Conservation (phyloP, 2,113 vertebrate species). For the Gobius niger region DNA sequence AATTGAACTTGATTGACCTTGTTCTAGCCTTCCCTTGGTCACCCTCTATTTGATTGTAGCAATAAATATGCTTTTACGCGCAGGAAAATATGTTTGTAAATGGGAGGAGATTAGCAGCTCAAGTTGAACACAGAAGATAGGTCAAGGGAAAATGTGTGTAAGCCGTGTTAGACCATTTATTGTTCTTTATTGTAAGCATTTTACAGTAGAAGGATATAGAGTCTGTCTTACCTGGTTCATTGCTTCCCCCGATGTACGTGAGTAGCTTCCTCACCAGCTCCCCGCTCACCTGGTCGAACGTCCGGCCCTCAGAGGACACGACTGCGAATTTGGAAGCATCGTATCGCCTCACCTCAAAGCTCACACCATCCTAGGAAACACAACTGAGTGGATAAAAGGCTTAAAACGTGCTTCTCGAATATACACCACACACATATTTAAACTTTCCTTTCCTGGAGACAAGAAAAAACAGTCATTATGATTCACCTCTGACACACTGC, state of each 20-base stretch:
- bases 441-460: slow-evolving; percentile 12
- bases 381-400: neutral
- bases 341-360: slow-evolving; percentile 84
- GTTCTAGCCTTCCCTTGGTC: neutral
- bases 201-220: neutral
- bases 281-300: slow-evolving; percentile 84
- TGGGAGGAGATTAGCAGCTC: too few relatives aligned
- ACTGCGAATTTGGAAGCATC: slow-evolving; percentile 80
- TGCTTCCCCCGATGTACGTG: slow-evolving; percentile 89
- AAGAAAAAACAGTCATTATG: slow-evolving; percentile 24
- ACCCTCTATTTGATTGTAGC: neutral
- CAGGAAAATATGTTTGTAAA: too few relatives aligned
- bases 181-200: too few relatives aligned
- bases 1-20: neutral
- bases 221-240: slow-evolving; percentile 81
- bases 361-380: slow-evolving; percentile 78
- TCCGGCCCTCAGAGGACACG: slow-evolving; percentile 80
- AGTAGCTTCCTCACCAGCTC: slow-evolving; percentile 86
- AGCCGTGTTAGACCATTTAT: too few relatives aligned
- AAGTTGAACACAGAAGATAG: too few relatives aligned
- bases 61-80: too few relatives aligned
- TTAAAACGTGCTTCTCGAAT: neutral
- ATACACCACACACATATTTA: slow-evolving; percentile 3
- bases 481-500: slow-evolving; percentile 62
- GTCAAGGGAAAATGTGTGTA: too few relatives aligned